These are phyloP conservation scores for Hecatera dysodea DNA, from an alignment of 2,888 invertebrate genomes.

Conservation along the genomic window DNA sequence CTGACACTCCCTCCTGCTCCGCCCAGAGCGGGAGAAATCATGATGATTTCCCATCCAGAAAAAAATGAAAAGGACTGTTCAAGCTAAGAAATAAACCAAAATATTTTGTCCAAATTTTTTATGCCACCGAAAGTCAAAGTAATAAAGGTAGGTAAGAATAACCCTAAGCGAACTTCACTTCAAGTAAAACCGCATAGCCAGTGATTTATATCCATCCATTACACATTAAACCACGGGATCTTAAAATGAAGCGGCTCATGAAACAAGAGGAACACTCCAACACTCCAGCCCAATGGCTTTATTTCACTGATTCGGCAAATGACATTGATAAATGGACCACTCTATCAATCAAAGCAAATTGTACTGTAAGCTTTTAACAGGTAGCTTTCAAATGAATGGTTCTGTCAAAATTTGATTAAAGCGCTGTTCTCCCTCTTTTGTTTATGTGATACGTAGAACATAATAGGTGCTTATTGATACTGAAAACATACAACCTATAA, in stretches of 20 bases:
- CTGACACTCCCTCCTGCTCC: too few species aligned
- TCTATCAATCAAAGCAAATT: slow-evolving; percentile 79
- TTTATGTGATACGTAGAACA: slow-evolving; percentile 1
- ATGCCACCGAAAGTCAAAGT: background rate
- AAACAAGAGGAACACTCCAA: slow-evolving; percentile 69
- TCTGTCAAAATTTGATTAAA: slow-evolving; percentile 55
- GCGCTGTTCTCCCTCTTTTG: slow-evolving; percentile 23
- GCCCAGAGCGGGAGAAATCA: too few species aligned
- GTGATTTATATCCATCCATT: slow-evolving; percentile 69
- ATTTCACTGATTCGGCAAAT: slow-evolving; percentile 76
- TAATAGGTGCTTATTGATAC: background rate
- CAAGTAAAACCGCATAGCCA: slow-evolving; percentile 36
- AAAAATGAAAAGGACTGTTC: too few species aligned
- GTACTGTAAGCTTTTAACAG: slow-evolving; percentile 73
- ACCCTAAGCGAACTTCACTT: slow-evolving; percentile 36
- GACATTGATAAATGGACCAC: slow-evolving; percentile 79
- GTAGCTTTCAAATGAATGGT: slow-evolving; percentile 59
- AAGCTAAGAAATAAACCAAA: background rate
- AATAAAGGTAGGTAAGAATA: slow-evolving; percentile 8
- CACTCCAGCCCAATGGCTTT: slow-evolving; percentile 65
- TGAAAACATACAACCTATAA: background rate
- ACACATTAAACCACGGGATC: slow-evolving; percentile 68
- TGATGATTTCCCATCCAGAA: too few species aligned
- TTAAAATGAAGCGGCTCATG: slow-evolving; percentile 72
- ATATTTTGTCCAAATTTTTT: too few species aligned